Evolutionary conservation across 2,113 vertebrate genomes (phyloP).

Genomic region (Oryctolagus cuniculus): mOryCun1.1 NC_091437.1:21239001-21239500

Average conservation of each 20-base stretch:
- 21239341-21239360: neutral
- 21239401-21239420: neutral
- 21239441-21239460: neutral
- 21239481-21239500: neutral
- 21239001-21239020: neutral
- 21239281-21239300: neutral
- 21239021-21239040: slow-evolving; percentile 7
- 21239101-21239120: slow-evolving; percentile 1
- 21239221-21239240: neutral
- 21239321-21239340: neutral
- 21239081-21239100: neutral
- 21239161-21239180: neutral
- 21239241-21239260: neutral
- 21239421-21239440: slow-evolving; percentile 17
- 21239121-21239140: neutral
- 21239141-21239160: neutral
- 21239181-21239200: neutral
- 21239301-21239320: slow-evolving; percentile 15
- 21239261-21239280: slow-evolving; percentile 39
- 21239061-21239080: neutral
- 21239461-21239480: slow-evolving; percentile 15
- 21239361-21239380: slow-evolving; percentile 31
- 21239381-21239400: slow-evolving; percentile 21
- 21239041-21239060: neutral
- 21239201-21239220: neutral